phyloP scores from a whole-genome alignment of 2,113 vertebrate species.

The Rhizomys pruinosus region DNA sequence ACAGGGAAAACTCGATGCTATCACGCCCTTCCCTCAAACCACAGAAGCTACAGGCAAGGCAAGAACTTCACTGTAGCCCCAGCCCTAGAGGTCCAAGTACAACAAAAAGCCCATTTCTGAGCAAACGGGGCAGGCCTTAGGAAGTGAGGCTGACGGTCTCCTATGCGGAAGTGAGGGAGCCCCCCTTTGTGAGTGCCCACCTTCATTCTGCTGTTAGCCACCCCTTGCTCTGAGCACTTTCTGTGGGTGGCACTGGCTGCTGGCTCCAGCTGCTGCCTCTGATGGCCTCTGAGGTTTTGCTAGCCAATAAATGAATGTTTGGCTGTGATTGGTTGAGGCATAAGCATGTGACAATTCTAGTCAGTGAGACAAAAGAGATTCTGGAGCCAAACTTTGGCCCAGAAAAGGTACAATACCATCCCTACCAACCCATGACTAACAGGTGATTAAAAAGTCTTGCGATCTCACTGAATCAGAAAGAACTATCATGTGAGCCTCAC shows the following conservation, averaged over 20 bases:
- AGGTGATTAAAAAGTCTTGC: conserved; percentile 24
- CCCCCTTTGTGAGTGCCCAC: no score
- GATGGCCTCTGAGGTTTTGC: neutral
- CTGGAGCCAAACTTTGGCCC: neutral
- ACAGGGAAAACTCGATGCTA: neutral
- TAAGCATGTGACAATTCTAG: neutral
- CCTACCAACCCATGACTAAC: neutral
- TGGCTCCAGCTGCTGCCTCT: neutral
- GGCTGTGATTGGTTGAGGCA: conserved; percentile 5
- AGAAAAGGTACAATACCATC: neutral
- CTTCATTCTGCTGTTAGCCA: neutral
- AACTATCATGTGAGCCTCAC: neutral
- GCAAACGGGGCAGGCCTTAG: neutral
- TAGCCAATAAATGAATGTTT: neutral
- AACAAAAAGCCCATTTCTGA: neutral
- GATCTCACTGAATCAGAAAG: conserved; percentile 23
- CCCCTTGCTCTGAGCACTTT: rapidly evolving
- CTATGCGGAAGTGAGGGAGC: neutral
- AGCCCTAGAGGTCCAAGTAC: no score
- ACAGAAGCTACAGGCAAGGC: neutral
- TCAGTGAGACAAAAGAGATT: neutral
- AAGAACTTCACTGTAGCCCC: neutral
- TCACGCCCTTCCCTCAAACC: neutral
- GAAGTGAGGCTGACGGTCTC: no score
- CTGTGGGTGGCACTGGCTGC: neutral